These are phyloP conservation scores for Cinclus cinclus DNA, from an alignment of 2,113 vertebrate genomes.

Conservation along the genomic window DNA sequence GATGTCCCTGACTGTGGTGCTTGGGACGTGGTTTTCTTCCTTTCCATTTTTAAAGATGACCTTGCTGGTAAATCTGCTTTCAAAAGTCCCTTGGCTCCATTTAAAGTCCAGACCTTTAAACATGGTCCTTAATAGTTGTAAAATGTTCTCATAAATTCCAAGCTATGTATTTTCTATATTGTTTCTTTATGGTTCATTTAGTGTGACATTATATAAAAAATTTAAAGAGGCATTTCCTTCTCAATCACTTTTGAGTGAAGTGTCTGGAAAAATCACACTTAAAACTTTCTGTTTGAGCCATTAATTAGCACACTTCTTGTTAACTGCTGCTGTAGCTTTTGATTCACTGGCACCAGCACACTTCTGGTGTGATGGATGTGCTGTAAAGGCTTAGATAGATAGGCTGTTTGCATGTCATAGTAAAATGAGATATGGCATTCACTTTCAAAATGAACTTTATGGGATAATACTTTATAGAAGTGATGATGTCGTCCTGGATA, in stretches of 20 bases:
- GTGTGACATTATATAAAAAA: conserved; percentile 53
- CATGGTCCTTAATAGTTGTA: conserved; percentile 22
- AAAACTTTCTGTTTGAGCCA: conserved; percentile 1
- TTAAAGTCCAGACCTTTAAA: conserved; percentile 52
- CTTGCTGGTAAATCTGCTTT: conserved; percentile 8
- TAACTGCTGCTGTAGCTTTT: conserved; percentile 35
- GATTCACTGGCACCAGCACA: not conserved
- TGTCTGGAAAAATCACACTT: not conserved
- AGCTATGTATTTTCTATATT: conserved; percentile 22
- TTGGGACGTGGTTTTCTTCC: not conserved
- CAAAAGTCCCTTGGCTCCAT: conserved; percentile 2
- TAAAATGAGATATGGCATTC: conserved; percentile 25
- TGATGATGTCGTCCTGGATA: not conserved
- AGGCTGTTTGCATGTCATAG: not conserved
- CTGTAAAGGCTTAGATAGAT: not conserved
- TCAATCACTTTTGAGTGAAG: conserved; percentile 8
- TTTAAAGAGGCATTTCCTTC: conserved; percentile 45
- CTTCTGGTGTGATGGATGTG: not conserved
- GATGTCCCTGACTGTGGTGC: not conserved
- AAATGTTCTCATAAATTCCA: conserved; percentile 47
- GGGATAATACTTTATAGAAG: not conserved
- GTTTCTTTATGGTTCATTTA: conserved; percentile 57
- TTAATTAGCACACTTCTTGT: conserved; percentile 19
- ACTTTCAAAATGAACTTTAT: conserved; percentile 27
- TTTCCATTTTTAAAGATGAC: conserved; percentile 23